A percentile compares a stretch with the other conserved stretches of the same genome.
Evolutionary conservation across 2,797 vertebrate species (phyloP).

Genomic region (Falco concolor): DNA sequence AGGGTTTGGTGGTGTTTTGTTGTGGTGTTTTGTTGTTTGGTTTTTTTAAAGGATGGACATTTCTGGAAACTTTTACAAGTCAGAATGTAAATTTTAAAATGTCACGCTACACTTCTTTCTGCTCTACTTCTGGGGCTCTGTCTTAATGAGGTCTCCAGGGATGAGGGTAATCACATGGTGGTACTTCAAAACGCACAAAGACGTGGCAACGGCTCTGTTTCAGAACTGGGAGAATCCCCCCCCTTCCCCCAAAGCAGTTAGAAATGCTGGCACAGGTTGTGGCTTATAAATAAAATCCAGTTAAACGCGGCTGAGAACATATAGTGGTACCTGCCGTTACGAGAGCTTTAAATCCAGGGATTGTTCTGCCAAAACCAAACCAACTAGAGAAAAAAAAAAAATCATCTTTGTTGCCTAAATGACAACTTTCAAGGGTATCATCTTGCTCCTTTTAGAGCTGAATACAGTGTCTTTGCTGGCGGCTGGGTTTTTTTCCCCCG

Average conservation of each 20-base stretch:
- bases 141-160: constrained; percentile 29
- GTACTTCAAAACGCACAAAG: neutral
- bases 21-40: neutral
- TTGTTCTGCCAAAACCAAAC: neutral
- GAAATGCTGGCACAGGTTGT: neutral
- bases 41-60: neutral
- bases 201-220: neutral
- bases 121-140: neutral
- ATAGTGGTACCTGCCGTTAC: neutral
- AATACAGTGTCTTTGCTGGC: accelerated
- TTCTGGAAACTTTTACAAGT: constrained; percentile 32
- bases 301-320: neutral
- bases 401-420: neutral
- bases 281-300: neutral
- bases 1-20: neutral
- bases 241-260: neutral
- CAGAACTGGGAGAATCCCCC: neutral
- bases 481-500: neutral
- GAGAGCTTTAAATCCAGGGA: neutral
- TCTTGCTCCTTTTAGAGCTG: neutral
- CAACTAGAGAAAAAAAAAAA: neutral
- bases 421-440: neutral
- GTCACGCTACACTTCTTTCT: neutral
- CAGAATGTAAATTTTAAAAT: neutral
- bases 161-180: neutral